phyloP scores from a whole-genome alignment of 2,113 vertebrate genomes.

The Bostrychus sinensis region DNA sequence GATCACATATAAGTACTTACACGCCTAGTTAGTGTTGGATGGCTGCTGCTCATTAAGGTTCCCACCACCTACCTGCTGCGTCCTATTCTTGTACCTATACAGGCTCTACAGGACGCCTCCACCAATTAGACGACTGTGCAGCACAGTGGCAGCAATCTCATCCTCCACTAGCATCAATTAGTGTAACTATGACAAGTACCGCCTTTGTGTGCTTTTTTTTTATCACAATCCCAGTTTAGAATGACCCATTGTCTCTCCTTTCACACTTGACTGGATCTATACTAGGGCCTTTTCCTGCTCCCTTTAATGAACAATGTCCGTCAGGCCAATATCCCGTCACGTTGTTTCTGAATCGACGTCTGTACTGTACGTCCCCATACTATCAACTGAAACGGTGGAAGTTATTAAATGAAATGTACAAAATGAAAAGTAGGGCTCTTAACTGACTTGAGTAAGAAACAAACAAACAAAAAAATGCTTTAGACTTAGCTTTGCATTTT shows the following conservation, averaged over 20 bases:
- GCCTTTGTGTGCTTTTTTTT: slow-evolving; percentile 14
- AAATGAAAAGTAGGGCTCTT: slow-evolving; percentile 1
- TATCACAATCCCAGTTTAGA: slow-evolving; percentile 19
- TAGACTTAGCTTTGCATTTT: too few relatives aligned
- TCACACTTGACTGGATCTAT: slow-evolving; percentile 17
- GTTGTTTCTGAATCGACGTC: slow-evolving; percentile 14
- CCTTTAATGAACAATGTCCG: slow-evolving; percentile 29
- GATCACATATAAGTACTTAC: slow-evolving; percentile 1
- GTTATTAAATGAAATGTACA: neutral
- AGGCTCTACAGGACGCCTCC: slow-evolving; percentile 15
- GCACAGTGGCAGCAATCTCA: slow-evolving; percentile 12
- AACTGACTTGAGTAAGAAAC: too few relatives aligned
- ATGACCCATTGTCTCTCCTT: slow-evolving; percentile 14
- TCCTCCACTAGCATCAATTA: slow-evolving; percentile 37
- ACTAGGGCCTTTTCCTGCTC: slow-evolving; percentile 2
- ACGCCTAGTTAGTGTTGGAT: neutral
- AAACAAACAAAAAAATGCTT: too few relatives aligned
- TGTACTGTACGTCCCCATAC: slow-evolving; percentile 8
- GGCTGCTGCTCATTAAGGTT: slow-evolving; percentile 17
- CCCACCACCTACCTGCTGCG: slow-evolving; percentile 18
- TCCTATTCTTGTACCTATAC: slow-evolving; percentile 9
- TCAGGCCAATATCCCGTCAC: slow-evolving; percentile 5
- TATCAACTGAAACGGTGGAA: neutral
- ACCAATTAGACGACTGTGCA: slow-evolving; percentile 24
- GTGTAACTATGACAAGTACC: slow-evolving; percentile 4